Base-by-base conservation (phyloP, 2,888 invertebrate species). In the Priocnemis perturbator region DNA sequence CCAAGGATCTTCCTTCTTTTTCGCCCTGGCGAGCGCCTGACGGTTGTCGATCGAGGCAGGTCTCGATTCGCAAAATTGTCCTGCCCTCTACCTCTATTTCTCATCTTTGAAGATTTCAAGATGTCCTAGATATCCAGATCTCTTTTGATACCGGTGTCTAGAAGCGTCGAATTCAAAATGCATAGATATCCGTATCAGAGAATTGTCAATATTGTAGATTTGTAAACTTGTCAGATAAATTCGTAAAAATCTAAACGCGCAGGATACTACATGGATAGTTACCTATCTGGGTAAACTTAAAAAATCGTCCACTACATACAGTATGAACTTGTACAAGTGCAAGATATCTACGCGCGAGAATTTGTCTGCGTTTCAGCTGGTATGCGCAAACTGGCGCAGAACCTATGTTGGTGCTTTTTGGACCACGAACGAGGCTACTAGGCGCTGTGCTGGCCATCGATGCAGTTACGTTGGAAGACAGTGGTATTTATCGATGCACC, bases 381-480 rank as follows among this genome's bases (percentile, higher is more conserved):
- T 94, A 93, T 82, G 92, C 92, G 20, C 92, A 93, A 81, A 92
- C 92, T 26, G 93, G 93, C 4, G 90, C 92, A 20, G 94, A 94
- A 67, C 92, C 93, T 0, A 90, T 92, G 83, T 89, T 93, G 48
- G 92, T 93, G 11, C 89, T 92, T 11, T 92, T 93, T 37, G 93
- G 93, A 3, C 93, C 93, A 0, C 90, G 94, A 69, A 91, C 92
- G 30, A 91, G 93, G 23, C 91, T 94, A 57, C 90, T 94, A 0
- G 94, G 94, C 0, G 93, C 94, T 0, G 93, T 94, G 26, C 85
- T 94, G 57, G 93, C 94, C 9, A 92, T 94, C 69, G 94, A 94
- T 87, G 93, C 94, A 5, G 94, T 93, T 14, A 93, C 93, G 0
- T 90, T 92, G 17, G 94, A 94, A 83, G 94, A 94, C 86, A 91